Evolutionary conservation across 2,797 vertebrate species (phyloP).

Genomic region (Bovichtus variegatus): DNA sequence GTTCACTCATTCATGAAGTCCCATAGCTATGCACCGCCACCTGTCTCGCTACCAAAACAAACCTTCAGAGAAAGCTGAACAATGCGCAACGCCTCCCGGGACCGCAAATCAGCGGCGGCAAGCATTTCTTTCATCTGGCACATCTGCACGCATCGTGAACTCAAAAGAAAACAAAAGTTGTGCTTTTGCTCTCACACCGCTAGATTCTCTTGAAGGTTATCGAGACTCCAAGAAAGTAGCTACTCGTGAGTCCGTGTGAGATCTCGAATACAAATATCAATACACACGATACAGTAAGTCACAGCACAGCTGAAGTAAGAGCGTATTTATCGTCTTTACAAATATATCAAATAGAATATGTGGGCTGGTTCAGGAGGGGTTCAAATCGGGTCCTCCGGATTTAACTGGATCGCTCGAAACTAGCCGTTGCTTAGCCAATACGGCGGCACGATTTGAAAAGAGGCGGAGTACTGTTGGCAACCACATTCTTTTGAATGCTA

Average conservation of each 20-base stretch:
- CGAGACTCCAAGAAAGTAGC: background rate
- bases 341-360: background rate
- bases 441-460: background rate
- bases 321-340: background rate
- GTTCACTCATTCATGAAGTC: conserved; percentile 71
- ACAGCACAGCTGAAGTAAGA: background rate
- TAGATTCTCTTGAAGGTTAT: background rate
- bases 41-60: conserved; percentile 57
- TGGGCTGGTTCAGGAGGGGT: no score
- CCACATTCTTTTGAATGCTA: no score
- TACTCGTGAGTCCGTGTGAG: background rate
- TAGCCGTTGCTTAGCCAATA: background rate
- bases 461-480: background rate
- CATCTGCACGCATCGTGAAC: conserved; percentile 21
- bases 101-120: conserved; percentile 34
- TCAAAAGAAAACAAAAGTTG: conserved; percentile 33
- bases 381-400: background rate
- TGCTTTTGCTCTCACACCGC: background rate
- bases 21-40: conserved; percentile 57
- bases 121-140: conserved; percentile 45
- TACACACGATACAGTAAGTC: no score
- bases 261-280: background rate
- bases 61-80: conserved; percentile 53
- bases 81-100: conserved; percentile 45
- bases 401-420: background rate